Evolutionary conservation across 2,113 vertebrate species (phyloP).

Genomic region (Nothobranchius kuhntae): DNA sequence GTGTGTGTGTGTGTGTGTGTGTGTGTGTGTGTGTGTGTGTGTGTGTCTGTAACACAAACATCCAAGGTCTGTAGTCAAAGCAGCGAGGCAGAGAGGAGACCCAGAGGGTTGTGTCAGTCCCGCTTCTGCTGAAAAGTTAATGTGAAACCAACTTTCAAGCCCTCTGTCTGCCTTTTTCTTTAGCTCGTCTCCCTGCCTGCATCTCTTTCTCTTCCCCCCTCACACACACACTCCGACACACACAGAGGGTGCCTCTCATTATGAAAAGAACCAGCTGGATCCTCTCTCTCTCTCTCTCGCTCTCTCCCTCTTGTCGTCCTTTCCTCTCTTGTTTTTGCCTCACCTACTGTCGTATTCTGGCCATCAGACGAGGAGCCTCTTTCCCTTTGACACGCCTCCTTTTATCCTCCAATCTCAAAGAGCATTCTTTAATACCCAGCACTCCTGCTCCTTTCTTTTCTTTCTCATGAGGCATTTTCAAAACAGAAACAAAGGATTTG

Average conservation of each 20-base stretch:
- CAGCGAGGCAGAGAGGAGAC: slow-evolving; percentile 27
- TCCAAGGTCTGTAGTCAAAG: slow-evolving; percentile 42
- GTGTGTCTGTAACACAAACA: slow-evolving; percentile 4
- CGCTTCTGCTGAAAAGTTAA: slow-evolving; percentile 74
- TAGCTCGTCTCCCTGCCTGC: slow-evolving; percentile 9
- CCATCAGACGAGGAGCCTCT: slow-evolving; percentile 58
- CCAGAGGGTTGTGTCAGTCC: slow-evolving; percentile 45
- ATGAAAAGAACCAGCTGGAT: slow-evolving; percentile 65
- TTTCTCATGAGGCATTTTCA: neutral
- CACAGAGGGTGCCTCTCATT: slow-evolving; percentile 49
- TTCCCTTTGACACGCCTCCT: slow-evolving; percentile 18
- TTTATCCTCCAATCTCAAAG: slow-evolving; percentile 64
- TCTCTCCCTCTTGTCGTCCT: slow-evolving; percentile 18
- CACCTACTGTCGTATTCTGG: slow-evolving; percentile 64
- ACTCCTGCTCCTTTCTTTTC: slow-evolving; percentile 9
- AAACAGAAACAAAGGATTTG: slow-evolving; percentile 12
- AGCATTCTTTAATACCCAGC: slow-evolving; percentile 66
- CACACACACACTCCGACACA: neutral
- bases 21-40: too few species aligned
- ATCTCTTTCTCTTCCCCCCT: slow-evolving; percentile 13
- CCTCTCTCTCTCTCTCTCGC: slow-evolving; percentile 27
- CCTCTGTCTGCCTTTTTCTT: slow-evolving; percentile 24
- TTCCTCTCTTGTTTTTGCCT: slow-evolving; percentile 38
- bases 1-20: too few species aligned
- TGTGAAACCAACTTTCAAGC: slow-evolving; percentile 62